These are phyloP conservation scores for Dipus sagitta DNA, from an alignment of 2,797 vertebrate genomes.

Conservation along the genomic window DNA sequence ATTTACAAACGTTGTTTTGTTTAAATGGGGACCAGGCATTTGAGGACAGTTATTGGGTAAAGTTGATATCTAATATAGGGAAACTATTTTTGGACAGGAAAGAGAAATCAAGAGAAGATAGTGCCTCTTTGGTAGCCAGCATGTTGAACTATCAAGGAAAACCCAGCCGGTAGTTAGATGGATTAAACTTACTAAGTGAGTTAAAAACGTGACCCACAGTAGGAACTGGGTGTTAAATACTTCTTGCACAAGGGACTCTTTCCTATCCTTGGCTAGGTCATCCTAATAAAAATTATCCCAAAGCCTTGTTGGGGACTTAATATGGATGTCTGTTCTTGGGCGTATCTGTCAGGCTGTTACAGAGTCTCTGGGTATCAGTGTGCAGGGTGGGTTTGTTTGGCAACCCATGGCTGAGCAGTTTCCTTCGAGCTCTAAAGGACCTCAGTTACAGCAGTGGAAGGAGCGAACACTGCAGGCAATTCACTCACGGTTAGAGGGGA, in stretches of 20 bases:
- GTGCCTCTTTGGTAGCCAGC: not conserved
- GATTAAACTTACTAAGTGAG: not conserved
- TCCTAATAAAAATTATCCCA: not conserved
- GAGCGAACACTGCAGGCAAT: not conserved
- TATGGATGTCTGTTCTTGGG: not conserved
- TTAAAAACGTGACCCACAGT: not conserved
- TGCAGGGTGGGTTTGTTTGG: not conserved
- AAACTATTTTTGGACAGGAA: conserved; percentile 52
- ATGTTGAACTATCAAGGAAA: conserved; percentile 50
- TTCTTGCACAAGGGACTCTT: not conserved
- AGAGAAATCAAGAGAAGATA: conserved; percentile 44
- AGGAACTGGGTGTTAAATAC: not conserved
- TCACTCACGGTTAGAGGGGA: not conserved
- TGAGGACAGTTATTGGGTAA: conserved; percentile 58
- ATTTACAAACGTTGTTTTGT: conserved; percentile 62
- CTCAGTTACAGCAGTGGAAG: not conserved
- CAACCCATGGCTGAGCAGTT: not conserved
- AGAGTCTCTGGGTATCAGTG: not conserved
- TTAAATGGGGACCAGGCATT: conserved; percentile 63
- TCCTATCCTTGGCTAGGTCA: not conserved
- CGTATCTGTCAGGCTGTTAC: not conserved
- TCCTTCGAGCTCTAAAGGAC: not conserved
- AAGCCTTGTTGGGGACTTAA: not conserved
- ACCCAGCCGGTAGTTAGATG: conserved; percentile 13
- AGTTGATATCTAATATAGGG: conserved; percentile 8